Evolutionary conservation across 2,888 invertebrate species (phyloP).

Genomic region (Diogma glabrata): DNA sequence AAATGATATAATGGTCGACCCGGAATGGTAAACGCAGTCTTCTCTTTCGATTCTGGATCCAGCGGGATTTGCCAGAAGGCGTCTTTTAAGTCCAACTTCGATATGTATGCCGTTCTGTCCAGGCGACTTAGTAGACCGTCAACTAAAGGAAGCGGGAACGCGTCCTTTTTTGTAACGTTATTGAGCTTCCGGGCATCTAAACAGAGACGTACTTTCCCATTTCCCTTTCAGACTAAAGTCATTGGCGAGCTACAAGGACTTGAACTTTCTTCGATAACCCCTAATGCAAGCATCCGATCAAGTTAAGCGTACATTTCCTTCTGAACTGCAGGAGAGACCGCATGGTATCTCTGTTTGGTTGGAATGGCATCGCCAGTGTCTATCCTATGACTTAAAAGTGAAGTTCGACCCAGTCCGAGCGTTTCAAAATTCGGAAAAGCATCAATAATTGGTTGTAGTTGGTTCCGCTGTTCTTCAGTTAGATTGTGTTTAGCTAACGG

Average conservation of each 20-base stretch:
- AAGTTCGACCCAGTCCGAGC: neutral
- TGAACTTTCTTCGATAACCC: neutral
- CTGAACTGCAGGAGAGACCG: neutral
- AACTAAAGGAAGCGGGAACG: neutral
- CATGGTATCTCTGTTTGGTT: neutral
- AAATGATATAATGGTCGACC: neutral
- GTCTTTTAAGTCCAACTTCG: too few species aligned
- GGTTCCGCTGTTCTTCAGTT: neutral
- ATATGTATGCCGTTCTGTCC: neutral
- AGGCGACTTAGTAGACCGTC: neutral
- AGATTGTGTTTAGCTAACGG: neutral
- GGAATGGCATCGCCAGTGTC: neutral
- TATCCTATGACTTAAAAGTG: neutral
- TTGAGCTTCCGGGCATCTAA: neutral
- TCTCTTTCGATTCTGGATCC: neutral
- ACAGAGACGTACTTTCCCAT: conserved; percentile 2
- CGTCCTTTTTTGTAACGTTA: neutral
- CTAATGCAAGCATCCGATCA: neutral
- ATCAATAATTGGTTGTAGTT: neutral
- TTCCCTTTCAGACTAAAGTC: neutral
- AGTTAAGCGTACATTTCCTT: neutral
- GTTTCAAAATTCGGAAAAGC: neutral
- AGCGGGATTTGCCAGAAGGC: too few species aligned
- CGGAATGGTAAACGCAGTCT: neutral
- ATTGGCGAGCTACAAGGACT: neutral